Percentiles rank a stretch among this genome's conserved stretches.
Evolutionary conservation across 2,888 invertebrate species (phyloP).

Genomic region (Stictocephala bisonia): DNA sequence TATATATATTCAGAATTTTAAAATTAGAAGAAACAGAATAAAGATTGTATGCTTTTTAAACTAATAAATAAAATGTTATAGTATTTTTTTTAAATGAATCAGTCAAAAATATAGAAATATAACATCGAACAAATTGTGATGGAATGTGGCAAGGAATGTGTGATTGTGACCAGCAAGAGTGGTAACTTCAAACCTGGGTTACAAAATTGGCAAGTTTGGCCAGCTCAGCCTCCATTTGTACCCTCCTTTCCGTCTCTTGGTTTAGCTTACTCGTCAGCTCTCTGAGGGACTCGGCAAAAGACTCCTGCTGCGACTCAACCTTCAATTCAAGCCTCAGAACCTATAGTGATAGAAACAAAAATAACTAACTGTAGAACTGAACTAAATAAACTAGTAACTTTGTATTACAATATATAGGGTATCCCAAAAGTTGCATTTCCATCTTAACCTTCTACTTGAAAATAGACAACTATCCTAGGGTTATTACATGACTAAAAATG

Average conservation of each 20-base stretch:
- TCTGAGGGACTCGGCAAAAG: conserved; percentile 72
- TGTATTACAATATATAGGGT: too few relatives aligned
- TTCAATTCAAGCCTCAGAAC: conserved; percentile 60
- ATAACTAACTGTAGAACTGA: too few relatives aligned
- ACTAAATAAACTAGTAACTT: conserved; percentile 38
- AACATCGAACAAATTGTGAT: neutral
- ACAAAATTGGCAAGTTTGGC: conserved; percentile 78
- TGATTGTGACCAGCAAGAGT: neutral
- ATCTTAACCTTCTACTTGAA: too few relatives aligned
- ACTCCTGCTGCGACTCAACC: conserved; percentile 70
- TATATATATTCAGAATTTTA: too few relatives aligned
- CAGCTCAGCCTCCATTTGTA: conserved; percentile 73
- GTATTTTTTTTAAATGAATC: too few relatives aligned
- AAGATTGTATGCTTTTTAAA: too few relatives aligned
- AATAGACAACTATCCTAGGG: too few relatives aligned
- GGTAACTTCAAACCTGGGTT: conserved; percentile 73
- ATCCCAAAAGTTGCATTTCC: too few relatives aligned
- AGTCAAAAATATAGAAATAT: too few relatives aligned
- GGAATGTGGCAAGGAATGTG: conserved; percentile 39
- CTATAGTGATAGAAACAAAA: conserved; percentile 46
- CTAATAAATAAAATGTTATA: too few relatives aligned
- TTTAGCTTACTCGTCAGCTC: conserved; percentile 72
- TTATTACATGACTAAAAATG: too few relatives aligned
- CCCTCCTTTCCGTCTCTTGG: conserved; percentile 73
- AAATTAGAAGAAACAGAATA: too few relatives aligned